Conservation (phyloP, 1,140 invertebrate species). For the Platyscapa corneri region DNA sequence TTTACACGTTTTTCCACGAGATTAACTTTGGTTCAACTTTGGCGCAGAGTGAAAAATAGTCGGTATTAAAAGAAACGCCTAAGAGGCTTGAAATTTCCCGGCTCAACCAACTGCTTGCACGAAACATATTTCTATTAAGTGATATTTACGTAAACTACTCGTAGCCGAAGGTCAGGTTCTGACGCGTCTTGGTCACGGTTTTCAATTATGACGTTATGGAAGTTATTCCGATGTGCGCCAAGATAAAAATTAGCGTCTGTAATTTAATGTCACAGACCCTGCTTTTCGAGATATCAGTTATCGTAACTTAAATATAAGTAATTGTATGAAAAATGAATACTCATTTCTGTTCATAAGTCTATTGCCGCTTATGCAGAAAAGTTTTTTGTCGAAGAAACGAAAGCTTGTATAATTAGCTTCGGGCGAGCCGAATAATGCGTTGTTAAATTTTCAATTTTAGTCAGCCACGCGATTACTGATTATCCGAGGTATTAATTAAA, state of each 20-base stretch:
- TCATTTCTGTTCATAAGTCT: not conserved
- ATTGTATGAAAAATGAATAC: not conserved
- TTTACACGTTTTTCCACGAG: no score
- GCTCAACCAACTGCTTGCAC: no score
- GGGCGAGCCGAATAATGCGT: not conserved
- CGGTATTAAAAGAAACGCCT: no score
- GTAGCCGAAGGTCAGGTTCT: not conserved
- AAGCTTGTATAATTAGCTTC: not conserved
- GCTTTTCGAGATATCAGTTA: not conserved
- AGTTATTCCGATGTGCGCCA: not conserved
- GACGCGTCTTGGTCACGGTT: not conserved
- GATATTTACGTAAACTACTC: not conserved
- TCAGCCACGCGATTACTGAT: not conserved
- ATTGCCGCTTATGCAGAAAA: not conserved
- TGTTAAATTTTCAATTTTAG: not conserved
- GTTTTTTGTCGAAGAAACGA: not conserved
- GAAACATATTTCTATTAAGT: no score
- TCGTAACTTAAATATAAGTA: not conserved
- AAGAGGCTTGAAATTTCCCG: no score
- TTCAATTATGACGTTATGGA: not conserved
- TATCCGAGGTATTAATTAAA: not conserved
- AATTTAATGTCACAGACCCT: no score
- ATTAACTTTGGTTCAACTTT: no score
- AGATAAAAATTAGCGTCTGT: not conserved
- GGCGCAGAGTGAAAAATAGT: no score